Evolutionary conservation across 2,888 invertebrate species (phyloP).

Genomic region (Bembecia ichneumoniformis): DNA sequence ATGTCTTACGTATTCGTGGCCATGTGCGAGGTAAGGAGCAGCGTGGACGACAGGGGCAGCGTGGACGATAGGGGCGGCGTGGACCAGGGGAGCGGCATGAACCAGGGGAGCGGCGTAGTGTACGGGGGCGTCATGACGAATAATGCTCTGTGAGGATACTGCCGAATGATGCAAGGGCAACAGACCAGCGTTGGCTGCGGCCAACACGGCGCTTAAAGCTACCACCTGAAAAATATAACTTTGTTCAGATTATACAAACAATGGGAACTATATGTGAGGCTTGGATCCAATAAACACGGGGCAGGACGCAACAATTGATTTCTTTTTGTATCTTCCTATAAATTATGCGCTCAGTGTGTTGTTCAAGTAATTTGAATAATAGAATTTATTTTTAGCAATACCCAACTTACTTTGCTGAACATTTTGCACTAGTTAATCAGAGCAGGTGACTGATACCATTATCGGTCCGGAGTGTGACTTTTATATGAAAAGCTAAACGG

Average conservation of each 20-base stretch:
- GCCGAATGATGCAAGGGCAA: constrained; percentile 56
- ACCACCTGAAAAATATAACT: constrained; percentile 34
- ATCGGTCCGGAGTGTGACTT: constrained; percentile 57
- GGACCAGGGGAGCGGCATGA: constrained; percentile 34
- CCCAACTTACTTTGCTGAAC: constrained; percentile 65
- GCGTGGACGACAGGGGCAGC: constrained; percentile 13
- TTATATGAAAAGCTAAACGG: constrained; percentile 70
- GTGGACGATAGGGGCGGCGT: constrained; percentile 20
- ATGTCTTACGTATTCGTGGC: constrained; percentile 46
- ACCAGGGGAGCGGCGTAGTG: constrained; percentile 33
- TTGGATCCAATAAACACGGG: too few species aligned
- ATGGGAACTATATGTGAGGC: too few species aligned
- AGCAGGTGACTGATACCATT: constrained; percentile 68
- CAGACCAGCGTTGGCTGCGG: constrained; percentile 70
- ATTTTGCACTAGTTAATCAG: constrained; percentile 67
- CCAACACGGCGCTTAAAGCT: constrained; percentile 61
- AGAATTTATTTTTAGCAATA: background rate
- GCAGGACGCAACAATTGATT: too few species aligned
- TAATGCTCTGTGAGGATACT: constrained; percentile 67
- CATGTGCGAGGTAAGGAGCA: constrained; percentile 16
- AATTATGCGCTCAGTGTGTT: too few species aligned
- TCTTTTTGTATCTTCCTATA: too few species aligned
- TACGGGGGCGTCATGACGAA: constrained; percentile 55
- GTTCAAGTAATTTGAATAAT: too few species aligned
- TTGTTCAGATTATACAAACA: background rate